Conservation (phyloP, 2,113 vertebrate genomes). For the Tretioscincus oriximinensis region DNA sequence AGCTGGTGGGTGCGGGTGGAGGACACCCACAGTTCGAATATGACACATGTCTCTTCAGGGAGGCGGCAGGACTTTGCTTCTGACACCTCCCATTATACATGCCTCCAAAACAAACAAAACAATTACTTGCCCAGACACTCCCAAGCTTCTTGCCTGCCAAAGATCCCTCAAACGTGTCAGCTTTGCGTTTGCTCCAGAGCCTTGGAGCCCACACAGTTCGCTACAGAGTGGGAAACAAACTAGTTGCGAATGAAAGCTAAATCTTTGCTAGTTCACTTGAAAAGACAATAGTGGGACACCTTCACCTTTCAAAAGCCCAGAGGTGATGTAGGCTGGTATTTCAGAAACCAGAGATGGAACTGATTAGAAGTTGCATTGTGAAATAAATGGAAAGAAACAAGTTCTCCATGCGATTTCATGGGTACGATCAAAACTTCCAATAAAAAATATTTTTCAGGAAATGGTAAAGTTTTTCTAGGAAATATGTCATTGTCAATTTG, state of each 20-base stretch:
- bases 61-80: neutral
- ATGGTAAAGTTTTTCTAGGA: neutral
- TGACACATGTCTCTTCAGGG: slow-evolving; percentile 21
- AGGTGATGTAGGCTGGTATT: neutral
- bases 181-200: slow-evolving; percentile 1
- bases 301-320: neutral
- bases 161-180: slow-evolving; percentile 24
- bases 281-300: neutral
- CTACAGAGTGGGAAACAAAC: neutral
- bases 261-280: neutral
- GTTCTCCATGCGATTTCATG: neutral
- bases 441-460: neutral
- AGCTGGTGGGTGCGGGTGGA: slow-evolving; percentile 5
- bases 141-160: slow-evolving; percentile 15
- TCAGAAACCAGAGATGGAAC: slow-evolving; percentile 3
- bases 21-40: slow-evolving; percentile 7
- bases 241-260: neutral
- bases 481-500: neutral
- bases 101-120: slow-evolving; percentile 31
- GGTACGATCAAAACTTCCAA: neutral
- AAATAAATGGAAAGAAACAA: neutral
- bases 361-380: neutral
- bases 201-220: slow-evolving; percentile 18
- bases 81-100: slow-evolving; percentile 18
- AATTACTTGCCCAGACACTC: slow-evolving; percentile 31